Conservation (phyloP, 1,140 invertebrate species). For the Steinernema feltiae region DNA sequence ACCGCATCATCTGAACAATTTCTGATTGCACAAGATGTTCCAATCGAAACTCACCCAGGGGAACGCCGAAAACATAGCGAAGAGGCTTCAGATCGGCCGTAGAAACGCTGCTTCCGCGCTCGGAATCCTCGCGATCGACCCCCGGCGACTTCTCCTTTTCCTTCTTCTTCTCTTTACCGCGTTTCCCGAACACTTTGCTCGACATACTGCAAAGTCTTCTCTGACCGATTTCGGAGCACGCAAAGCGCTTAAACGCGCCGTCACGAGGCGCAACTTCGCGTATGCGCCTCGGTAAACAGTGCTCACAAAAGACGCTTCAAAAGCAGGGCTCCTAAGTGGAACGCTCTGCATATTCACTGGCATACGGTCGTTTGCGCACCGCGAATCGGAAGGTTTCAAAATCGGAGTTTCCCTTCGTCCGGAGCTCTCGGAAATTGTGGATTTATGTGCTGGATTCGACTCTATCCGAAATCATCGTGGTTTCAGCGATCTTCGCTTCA, state of each 20-base stretch:
- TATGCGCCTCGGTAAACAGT: too few relatives aligned
- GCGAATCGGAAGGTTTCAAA: not conserved
- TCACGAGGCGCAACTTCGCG: not conserved
- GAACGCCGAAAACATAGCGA: not conserved
- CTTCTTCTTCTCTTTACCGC: conserved; percentile 1
- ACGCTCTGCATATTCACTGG: not conserved
- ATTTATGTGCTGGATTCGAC: not conserved
- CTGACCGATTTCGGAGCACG: not conserved
- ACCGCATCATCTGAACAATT: conserved; percentile 29
- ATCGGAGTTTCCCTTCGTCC: not conserved
- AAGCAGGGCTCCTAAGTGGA: not conserved
- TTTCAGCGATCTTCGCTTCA: too few relatives aligned
- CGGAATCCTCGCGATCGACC: not conserved
- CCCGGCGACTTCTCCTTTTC: not conserved
- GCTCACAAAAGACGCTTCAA: not conserved
- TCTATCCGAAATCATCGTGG: too few relatives aligned
- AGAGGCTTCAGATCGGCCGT: not conserved
- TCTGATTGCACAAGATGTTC: not conserved
- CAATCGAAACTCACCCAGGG: not conserved
- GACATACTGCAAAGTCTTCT: not conserved
- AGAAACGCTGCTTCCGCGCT: conserved; percentile 5
- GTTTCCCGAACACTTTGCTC: not conserved
- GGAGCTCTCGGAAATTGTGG: not conserved
- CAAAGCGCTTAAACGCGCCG: not conserved
- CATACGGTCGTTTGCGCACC: not conserved